Percentiles rank a stretch among this genome's conserved stretches.
Evolutionary conservation across 2,797 vertebrate genomes (phyloP).

Genomic region (Chiropotes sagulatus): DNA sequence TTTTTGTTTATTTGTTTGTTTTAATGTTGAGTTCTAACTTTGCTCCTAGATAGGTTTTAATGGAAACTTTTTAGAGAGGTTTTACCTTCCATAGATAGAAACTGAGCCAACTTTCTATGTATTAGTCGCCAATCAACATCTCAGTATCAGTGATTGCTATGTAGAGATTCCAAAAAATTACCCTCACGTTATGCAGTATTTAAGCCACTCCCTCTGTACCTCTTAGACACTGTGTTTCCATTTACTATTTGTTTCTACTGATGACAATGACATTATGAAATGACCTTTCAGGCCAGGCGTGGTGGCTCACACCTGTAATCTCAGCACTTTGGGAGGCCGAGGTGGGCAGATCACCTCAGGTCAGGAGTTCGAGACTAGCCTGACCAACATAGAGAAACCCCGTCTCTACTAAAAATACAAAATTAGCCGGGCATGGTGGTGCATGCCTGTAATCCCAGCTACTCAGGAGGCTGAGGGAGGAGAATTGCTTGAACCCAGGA

Average conservation of each 20-base stretch:
- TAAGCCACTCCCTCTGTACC: not conserved
- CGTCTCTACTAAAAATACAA: no score
- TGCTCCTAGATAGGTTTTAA: not conserved
- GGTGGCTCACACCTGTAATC: no score
- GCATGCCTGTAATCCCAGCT: no score
- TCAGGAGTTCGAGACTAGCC: no score
- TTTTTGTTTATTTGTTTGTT: slow-evolving; percentile 1
- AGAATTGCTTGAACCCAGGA: no score
- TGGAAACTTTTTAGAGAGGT: not conserved
- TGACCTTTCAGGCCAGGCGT: not conserved
- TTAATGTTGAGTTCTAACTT: slow-evolving; percentile 5
- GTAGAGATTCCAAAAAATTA: not conserved
- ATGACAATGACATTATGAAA: not conserved
- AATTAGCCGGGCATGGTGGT: no score
- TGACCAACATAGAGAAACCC: no score
- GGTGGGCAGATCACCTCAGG: no score
- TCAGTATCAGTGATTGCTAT: not conserved
- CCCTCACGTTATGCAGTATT: not conserved
- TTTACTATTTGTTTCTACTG: not conserved
- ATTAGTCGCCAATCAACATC: not conserved
- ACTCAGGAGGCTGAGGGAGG: no score
- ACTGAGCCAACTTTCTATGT: not conserved
- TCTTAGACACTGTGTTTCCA: not conserved
- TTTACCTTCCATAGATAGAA: slow-evolving; percentile 17
- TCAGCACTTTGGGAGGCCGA: no score